Conservation (phyloP, 2,888 invertebrate species). For the Nasonia oneida region DNA sequence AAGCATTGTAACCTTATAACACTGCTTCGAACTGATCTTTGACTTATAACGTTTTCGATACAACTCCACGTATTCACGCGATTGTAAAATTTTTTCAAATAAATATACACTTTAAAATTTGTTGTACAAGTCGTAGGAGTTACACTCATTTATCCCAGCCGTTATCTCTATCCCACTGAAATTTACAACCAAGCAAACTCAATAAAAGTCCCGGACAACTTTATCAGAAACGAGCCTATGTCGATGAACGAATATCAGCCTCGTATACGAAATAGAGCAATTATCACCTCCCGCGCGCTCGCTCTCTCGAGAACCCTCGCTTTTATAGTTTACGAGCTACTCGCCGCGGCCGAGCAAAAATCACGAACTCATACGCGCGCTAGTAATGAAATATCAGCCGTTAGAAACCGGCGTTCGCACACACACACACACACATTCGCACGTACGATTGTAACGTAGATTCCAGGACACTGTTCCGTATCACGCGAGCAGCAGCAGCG, state of each 20-base stretch:
- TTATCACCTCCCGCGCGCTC: conserved; percentile 38
- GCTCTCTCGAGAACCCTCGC: background rate
- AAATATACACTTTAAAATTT: background rate
- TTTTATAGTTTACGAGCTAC: conserved; percentile 40
- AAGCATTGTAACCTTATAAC: background rate
- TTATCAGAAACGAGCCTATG: background rate
- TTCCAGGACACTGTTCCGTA: conserved; percentile 68
- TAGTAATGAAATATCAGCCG: conserved; percentile 60
- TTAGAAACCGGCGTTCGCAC: background rate
- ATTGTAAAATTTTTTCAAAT: no score
- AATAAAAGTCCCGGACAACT: conserved; percentile 2
- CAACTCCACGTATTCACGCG: no score
- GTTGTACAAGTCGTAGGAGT: background rate
- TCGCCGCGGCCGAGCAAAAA: conserved; percentile 19
- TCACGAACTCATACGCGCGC: conserved; percentile 30
- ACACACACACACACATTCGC: background rate
- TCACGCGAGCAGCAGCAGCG: conserved; percentile 65
- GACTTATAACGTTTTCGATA: background rate
- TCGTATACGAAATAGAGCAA: conserved; percentile 54
- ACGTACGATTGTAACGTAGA: conserved; percentile 48
- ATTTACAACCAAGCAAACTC: conserved; percentile 1
- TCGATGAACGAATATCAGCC: conserved; percentile 16
- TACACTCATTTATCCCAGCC: background rate
- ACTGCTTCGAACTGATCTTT: background rate
- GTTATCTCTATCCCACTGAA: background rate